Base-by-base conservation (phyloP, 2,797 vertebrate genomes). In the Geotrypetes seraphini region DNA sequence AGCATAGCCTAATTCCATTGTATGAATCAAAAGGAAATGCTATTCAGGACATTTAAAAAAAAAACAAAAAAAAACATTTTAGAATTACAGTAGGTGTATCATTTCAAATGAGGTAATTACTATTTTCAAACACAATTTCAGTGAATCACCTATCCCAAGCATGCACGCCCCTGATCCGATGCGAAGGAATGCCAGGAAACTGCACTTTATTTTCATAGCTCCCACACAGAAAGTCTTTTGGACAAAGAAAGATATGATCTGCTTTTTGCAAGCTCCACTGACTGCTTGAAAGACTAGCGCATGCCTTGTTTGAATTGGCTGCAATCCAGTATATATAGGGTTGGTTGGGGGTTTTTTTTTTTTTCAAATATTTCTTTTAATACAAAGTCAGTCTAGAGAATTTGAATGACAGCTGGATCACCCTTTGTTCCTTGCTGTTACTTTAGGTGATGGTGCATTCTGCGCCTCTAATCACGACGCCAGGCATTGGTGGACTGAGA, bases 101-200 rank as follows among this genome's bases (percentile, higher is more conserved):
- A 12, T 11, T 41, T 63, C 65, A 67, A 76, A 78, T 80, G 63
- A 57, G 52, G 65, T 71, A 71, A 68, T 69, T 31, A 53, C 42
- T 43, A 40, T 46, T 72, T 53, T 45, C 66, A 45, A 34, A 37
- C n/a, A 66, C n/a, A 56, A 18, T 15, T 29, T 28, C 19, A n/a
- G 29, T 16, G 22, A 3, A 21, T 12, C 4, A 1, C 12, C 17
- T 16, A 11, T 26, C 27, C 3, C 16, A 38, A 25, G 24, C 0
- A 1, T 20, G 10, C 14, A 49, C 37, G 56, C 49, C 64, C 59
- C 63, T 43, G 36, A 42, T 47, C 39, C 30, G 37, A 47, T 45
- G 42, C 33, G 25, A 21, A 18, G 12, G 39, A 50, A 13, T 21
- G 65, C 50, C 59, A 54, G 45, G 42, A 66, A 45, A 33, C 45